phyloP scores from a whole-genome alignment of 1,140 invertebrate species.

The Polypedilum vanderplanki region DNA sequence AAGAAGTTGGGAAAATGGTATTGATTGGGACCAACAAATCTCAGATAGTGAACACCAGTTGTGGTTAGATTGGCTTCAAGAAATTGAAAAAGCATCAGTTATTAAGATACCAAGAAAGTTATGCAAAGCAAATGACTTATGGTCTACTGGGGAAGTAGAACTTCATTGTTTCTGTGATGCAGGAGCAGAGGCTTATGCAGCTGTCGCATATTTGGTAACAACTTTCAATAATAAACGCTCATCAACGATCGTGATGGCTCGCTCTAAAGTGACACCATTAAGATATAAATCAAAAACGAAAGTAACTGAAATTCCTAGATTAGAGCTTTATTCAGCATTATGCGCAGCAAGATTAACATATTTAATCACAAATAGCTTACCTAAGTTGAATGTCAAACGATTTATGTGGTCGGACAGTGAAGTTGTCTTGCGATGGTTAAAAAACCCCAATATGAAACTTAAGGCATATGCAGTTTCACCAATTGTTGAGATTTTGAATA shows the following conservation, averaged over 20 bases:
- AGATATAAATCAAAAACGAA: no score
- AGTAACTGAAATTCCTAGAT: no score
- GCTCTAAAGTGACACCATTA: background rate
- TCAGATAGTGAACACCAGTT: background rate
- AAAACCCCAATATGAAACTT: background rate
- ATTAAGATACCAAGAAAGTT: background rate
- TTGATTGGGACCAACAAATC: conserved; percentile 34
- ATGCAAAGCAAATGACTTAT: background rate
- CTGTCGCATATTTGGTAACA: background rate
- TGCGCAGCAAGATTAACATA: background rate
- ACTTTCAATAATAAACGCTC: background rate
- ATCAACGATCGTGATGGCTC: background rate
- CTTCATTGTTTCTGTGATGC: background rate
- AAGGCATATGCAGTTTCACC: background rate
- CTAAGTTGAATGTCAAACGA: background rate
- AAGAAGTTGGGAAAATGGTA: conserved; percentile 33
- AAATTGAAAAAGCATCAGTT: background rate
- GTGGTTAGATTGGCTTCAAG: background rate
- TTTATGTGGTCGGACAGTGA: background rate
- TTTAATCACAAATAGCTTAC: background rate
- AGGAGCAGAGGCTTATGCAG: background rate
- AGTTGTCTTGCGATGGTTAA: background rate
- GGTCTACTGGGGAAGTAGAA: background rate
- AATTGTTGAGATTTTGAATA: conserved; percentile 29
- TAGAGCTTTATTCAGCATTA: background rate